Evolutionary conservation across 2,113 vertebrate species (phyloP), one percentile per base, ranked within the genome.

Genomic region (Delphinapterus leucas): DNA sequence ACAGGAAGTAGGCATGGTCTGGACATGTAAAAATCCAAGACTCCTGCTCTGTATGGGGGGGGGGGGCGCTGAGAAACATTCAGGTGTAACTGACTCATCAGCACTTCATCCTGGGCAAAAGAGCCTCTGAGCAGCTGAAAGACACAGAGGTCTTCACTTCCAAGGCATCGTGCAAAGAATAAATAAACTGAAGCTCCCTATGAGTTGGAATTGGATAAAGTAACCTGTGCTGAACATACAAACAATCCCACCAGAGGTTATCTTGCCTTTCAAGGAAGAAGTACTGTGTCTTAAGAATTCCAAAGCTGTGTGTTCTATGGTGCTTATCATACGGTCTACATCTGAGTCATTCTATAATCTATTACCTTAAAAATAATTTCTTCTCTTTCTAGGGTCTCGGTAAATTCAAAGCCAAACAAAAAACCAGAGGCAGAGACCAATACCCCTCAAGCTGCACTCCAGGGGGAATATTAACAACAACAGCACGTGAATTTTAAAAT

Each of bases 321-420:
- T 49, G 93, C 81, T n/a, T 55, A 28, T 18, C 41, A 6, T 18
- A 58, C 49, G 70, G 21, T 83, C 65, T 76, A 67, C 2, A 1
- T 58, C 89, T 89, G 93, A 70, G 25, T 47, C 26, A 0, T 70
- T 89, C 97, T 92, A 95, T 28, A 41, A 25, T 87, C 90, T 92
- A 90, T 61, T 31, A 84, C 70, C 79, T 93, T 95, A 55, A 70
- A 96, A 74, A 94, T 20, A 74, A 53, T 63, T 49, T 28, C n/a
- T 86, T 67, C 70, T 74, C 73, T 94, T 96, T 90, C 95, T 95
- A 92, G 71, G 49, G 71, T 44, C 92, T 96, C 95, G 88, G 73
- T 53, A 83, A 92, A 89, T 88, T 93, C 96, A 91, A 96, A 95
- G 85, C 28, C 96, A 89, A 97, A 96, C 82, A 80, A 74, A 97